phyloP scores from a whole-genome alignment of 2,113 vertebrate species.

The Trichomycterus rosablanca region DNA sequence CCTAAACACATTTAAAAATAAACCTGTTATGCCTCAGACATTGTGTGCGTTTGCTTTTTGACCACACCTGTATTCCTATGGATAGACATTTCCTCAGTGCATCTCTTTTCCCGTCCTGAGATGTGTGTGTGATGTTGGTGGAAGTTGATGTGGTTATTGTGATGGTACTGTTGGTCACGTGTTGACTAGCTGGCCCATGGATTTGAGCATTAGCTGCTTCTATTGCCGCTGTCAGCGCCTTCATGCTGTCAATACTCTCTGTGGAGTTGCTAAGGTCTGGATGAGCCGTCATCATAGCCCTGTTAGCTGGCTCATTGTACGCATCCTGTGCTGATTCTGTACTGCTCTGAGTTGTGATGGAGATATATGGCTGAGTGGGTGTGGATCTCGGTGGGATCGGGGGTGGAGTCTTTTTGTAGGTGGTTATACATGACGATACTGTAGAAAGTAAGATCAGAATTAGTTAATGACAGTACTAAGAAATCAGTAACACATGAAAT shows the following conservation, averaged over 20 bases:
- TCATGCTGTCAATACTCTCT: constrained; percentile 98
- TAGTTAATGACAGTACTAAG: not conserved
- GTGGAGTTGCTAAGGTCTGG: constrained; percentile 97
- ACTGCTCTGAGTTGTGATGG: constrained; percentile 98
- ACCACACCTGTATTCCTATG: constrained; percentile 88
- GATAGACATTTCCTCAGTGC: constrained; percentile 86
- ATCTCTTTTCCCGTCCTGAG: constrained; percentile 66
- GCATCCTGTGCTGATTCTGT: constrained; percentile 98
- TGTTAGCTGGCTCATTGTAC: constrained; percentile 75
- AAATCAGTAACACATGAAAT: not conserved
- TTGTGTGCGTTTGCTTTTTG: too few species aligned
- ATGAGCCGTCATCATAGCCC: constrained; percentile 54
- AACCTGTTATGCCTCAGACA: too few species aligned
- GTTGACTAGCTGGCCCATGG: constrained; percentile 93
- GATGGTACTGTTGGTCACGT: constrained; percentile 80
- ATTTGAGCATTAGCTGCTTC: constrained; percentile 97
- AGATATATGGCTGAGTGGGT: constrained; percentile 94
- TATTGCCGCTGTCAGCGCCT: constrained; percentile 94
- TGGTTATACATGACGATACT: constrained; percentile 98
- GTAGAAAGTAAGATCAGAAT: constrained; percentile 30
- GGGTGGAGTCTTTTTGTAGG: constrained; percentile 97
- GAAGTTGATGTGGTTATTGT: constrained; percentile 60
- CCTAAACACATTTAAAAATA: too few species aligned
- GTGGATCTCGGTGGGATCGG: constrained; percentile 87
- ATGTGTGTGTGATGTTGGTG: constrained; percentile 9